Evolutionary conservation across 2,888 invertebrate genomes (phyloP).

Genomic region (Polyploca ridens): DNA sequence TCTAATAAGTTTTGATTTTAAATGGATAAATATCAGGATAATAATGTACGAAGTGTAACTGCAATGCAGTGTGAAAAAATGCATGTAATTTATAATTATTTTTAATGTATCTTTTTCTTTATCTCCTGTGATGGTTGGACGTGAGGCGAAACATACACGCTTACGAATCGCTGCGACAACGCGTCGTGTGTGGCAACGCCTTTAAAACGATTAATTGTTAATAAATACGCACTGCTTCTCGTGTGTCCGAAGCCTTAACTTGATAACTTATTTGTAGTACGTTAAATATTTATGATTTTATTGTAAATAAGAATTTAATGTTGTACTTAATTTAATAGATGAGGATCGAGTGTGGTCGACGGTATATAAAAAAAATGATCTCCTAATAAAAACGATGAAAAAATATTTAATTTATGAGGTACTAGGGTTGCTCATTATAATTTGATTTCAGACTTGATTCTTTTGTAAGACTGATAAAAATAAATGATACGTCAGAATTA

Average conservation of each 20-base stretch:
- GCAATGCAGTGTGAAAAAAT: conserved; percentile 54
- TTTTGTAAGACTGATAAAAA: background rate
- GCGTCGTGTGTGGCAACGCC: background rate
- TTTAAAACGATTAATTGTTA: conserved; percentile 15
- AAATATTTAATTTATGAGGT: background rate
- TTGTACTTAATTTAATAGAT: conserved; percentile 75
- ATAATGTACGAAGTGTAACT: conserved; percentile 42
- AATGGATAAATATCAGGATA: background rate
- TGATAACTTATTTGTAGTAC: conserved; percentile 67
- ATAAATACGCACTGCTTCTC: conserved; percentile 54
- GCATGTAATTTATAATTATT: conserved; percentile 34
- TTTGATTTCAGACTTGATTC: background rate
- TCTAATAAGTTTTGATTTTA: background rate
- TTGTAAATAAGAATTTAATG: conserved; percentile 77
- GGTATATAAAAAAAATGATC: conserved; percentile 6
- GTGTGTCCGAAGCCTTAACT: conserved; percentile 59
- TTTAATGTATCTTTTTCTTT: background rate
- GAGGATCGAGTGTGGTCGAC: conserved; percentile 56
- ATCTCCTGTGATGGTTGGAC: conserved; percentile 30
- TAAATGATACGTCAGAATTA: background rate
- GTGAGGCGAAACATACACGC: background rate
- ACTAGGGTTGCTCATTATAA: background rate
- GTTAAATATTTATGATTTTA: conserved; percentile 70
- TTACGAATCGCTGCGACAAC: background rate
- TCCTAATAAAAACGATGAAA: background rate